Base-by-base conservation (phyloP, 2,113 vertebrate species). In the Empidonax alnorum region DNA sequence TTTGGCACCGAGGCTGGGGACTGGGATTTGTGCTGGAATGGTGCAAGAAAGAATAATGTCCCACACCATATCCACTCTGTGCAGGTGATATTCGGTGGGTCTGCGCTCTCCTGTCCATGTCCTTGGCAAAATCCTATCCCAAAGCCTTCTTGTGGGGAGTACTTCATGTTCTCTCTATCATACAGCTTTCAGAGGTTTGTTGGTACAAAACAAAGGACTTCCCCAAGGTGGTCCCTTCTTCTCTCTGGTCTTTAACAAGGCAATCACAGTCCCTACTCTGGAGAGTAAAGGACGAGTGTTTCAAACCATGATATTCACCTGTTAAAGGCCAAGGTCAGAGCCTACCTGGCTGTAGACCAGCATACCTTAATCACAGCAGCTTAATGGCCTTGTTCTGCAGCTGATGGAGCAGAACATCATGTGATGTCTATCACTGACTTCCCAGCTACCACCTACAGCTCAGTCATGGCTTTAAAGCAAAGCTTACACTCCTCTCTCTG, bases 251-350 rank as follows among this genome's bases (percentile, higher is more conserved):
- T 49, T 55, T 33, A 35, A 37, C 23, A 68, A 30, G 30, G 22
- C 37, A 35, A 3, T n/a, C 46, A 24, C 12, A 37, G 56, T 7
- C 46, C 42, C 52, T 47, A 9, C 27, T 14, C 3, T 16, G 9
- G 37, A 72, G 12, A 84, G 86, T 47, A 78, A 63, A 67, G 30
- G 58, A 35, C 33, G 28, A 62, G 59, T 19, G 58, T 63, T 78
- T 52, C 55, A 44, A 55, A 37, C n/a, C 31, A 6, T 2, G 14
- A 25, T 4, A 20, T 14, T 65, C 72, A 87, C 89, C 87, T 84
- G 81, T 25, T 44, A 82, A 82, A 87, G 84, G 92, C 82, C 73
- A 95, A 91, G 95, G 96, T 95, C 74, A 87, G 75, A 95, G 73
- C 52, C 77, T 87, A 73, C 68, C 89, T 84, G 84, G 77, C 73